Evolutionary conservation across 2,113 vertebrate species (phyloP), one percentile per base, ranked within the genome.

Genomic region (Tychaedon coryphoeus): DNA sequence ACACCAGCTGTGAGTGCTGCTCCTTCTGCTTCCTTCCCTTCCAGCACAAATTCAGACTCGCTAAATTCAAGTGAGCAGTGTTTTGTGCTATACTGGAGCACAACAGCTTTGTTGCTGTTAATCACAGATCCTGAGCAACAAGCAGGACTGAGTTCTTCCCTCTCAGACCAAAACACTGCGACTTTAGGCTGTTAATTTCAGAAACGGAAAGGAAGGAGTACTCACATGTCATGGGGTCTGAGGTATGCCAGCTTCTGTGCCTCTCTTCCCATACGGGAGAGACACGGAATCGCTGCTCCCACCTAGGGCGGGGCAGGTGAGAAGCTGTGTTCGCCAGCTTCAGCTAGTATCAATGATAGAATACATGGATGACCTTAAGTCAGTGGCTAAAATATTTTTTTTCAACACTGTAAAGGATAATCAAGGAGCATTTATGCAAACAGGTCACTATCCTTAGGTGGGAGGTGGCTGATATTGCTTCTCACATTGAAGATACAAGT

Each of bases 191-290:
- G 12, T 18, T 91, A 1, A 8, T 50, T 69, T 74, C 10, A 45
- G 48, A 50, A 18, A 29, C 7, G 0, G 0, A 40, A 58, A 12
- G 25, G 29, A 54, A 42, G 31, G 10, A 93, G 4, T 12, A 10
- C 6, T 29, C 17, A 20, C 10, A 14, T 33, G 19, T 9, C 15
- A 4, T 12, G 0, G 0, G 8, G 6, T 33, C 14, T 86, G 69
- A 89, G 50, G 5, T 2, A 1, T 20, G 10, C 5, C 45, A 24
- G 24, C 4, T 72, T 56, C 53, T 33, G 9, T 38, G 24, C 8
- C 14, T 62, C 10, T 65, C 26, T 71, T 23, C 23, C 47, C 9
- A 7, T 15, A 5, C 9, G 28, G 23, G 12, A 45, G 13, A 40
- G 20, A 22, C 10, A 25, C 0, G 1, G 25, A 72, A 2, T 18